These are phyloP conservation scores for Reticulitermes speratus DNA, from an alignment of 1,140 invertebrate genomes.

Conservation along the genomic window DNA sequence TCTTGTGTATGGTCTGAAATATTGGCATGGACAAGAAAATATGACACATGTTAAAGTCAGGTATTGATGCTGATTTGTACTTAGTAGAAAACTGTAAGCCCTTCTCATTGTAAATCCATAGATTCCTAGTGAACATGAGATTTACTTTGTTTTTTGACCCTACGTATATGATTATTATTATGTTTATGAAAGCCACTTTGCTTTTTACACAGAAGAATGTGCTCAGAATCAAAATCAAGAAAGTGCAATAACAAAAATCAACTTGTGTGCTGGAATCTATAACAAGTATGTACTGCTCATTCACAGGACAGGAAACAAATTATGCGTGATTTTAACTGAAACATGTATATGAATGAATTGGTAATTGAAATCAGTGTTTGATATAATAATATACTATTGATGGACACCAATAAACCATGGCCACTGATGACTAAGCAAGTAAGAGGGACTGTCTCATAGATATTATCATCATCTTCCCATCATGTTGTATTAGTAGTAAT, in stretches of 20 bases:
- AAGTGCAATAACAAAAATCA: constrained; percentile 6
- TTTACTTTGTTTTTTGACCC: background rate
- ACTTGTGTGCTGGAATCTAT: constrained; percentile 5
- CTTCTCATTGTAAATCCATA: constrained; percentile 6
- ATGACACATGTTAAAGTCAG: background rate
- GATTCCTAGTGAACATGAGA: background rate
- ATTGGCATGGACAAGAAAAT: background rate
- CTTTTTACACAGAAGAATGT: constrained; percentile 17
- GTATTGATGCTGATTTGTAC: constrained; percentile 20
- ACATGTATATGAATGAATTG: background rate
- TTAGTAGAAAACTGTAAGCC: constrained; percentile 12
- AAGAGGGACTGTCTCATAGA: background rate
- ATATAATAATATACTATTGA: constrained; percentile 7
- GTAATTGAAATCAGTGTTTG: background rate
- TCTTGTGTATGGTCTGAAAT: constrained; percentile 3
- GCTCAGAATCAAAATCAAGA: constrained; percentile 12
- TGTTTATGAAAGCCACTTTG: background rate
- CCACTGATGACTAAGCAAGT: constrained; percentile 3
- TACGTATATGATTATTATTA: background rate
- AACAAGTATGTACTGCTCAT: background rate
- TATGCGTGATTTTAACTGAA: background rate
- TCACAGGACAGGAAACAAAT: background rate
- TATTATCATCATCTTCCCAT: background rate
- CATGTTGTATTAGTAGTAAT: background rate
- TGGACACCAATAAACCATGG: constrained; percentile 18